Evolutionary conservation across 2,888 invertebrate genomes (phyloP), one percentile per base, ranked within the genome.

Genomic region (Thalpophila matura): DNA sequence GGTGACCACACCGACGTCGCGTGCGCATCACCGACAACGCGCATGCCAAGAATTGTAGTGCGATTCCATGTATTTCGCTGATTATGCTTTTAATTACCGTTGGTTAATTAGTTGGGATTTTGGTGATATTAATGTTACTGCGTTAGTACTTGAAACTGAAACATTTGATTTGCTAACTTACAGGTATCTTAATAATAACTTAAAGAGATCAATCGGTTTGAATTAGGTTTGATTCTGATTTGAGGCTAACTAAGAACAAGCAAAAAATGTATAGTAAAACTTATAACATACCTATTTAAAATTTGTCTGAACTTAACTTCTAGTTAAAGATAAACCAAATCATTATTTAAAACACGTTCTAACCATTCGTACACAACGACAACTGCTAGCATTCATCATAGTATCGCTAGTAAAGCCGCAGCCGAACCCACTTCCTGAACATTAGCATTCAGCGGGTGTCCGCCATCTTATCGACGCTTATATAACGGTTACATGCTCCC

Each of bases 401-500:
- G 61, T 51, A 42, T n/a, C 37, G 27, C 14, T 26, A 46, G 45
- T 22, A 18, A 10, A 33, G 16, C 16, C 42, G 42, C 43, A 14
- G 55, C 56, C 65, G 46, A 53, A 59, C 58, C 38, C 53, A 77
- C 76, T 85, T 85, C 85, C 84, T 81, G 77, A 53, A 40, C 63
- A 83, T 86, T 86, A 77, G 53, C 65, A 84, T 85, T 72, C 82
- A 40, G 27, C 40, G 45, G 47, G 51, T 54, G 63, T 65, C 62
- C 38, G 43, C 50, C 16, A 37, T 40, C 69, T 67, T 80, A 76
- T 78, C 58, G 69, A 49, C 46, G 61, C 71, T 81, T 82, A 78
- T 72, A 76, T 78, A 84, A 85, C 79, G 62, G 82, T 79, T 73
- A 66, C 68, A 68, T 61, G 56, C 18, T 31, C 51, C 49, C 20